phyloP scores from a whole-genome alignment of 2,113 vertebrate species.

The Lycaon pictus region DNA sequence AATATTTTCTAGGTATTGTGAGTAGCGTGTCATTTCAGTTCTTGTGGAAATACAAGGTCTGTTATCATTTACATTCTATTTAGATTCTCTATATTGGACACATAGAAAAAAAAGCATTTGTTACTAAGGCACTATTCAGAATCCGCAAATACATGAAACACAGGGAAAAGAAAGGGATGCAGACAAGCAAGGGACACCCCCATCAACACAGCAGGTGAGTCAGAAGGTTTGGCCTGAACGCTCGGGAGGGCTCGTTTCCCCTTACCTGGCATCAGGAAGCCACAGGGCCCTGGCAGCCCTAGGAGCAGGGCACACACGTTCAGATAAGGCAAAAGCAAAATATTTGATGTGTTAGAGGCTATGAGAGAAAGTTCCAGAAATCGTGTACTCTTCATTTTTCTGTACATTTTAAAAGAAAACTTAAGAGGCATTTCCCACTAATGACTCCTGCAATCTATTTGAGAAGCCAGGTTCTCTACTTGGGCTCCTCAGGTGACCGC shows the following conservation, averaged over 20 bases:
- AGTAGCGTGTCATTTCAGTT: not conserved
- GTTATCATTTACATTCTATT: not conserved
- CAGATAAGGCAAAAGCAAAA: conserved; percentile 88
- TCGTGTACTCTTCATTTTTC: not conserved
- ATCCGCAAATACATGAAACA: conserved; percentile 50
- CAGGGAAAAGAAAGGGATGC: conserved; percentile 23
- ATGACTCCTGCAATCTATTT: not conserved
- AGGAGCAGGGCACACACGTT: conserved; percentile 87
- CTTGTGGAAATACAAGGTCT: not conserved
- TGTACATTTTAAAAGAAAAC: conserved; percentile 34
- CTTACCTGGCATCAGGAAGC: conserved; percentile 96
- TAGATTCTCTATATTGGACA: not conserved
- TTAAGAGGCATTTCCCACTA: not conserved
- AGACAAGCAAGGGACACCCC: conserved; percentile 57
- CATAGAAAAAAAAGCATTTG: not conserved
- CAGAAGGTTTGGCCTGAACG: conserved; percentile 78
- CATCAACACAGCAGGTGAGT: conserved; percentile 66
- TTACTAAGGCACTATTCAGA: not conserved
- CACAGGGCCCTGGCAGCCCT: conserved; percentile 96
- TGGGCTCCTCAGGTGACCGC: not conserved
- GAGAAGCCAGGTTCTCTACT: not conserved
- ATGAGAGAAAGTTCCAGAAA: conserved; percentile 8
- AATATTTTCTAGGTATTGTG: not conserved
- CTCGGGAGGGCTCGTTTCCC: conserved; percentile 61
- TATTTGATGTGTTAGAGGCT: conserved; percentile 82